A percentile compares a stretch with the other conserved stretches of the same genome.
Conservation (phyloP, 2,113 vertebrate species). For the Alaudala cheleensis region DNA sequence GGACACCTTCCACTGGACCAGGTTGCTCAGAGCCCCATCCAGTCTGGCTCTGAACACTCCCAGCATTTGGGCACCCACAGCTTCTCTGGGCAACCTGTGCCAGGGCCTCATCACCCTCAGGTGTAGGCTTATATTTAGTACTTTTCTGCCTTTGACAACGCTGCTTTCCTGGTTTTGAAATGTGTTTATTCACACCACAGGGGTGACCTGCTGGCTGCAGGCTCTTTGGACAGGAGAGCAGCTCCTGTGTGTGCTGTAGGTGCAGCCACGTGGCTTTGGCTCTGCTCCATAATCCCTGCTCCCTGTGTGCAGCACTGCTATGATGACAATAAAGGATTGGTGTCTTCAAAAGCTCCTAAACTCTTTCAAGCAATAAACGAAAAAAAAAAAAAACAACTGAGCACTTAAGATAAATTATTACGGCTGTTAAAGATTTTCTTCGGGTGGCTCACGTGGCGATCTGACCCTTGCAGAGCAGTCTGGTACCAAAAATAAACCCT, state of each 20-base stretch:
- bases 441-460: rapidly evolving
- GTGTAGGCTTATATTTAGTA: not conserved
- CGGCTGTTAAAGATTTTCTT: not conserved
- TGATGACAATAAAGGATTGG: not conserved
- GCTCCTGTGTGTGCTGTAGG: not conserved
- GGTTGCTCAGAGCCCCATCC: not conserved
- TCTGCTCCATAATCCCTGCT: not conserved
- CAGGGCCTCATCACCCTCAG: not conserved
- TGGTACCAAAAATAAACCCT: not conserved
- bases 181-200: not conserved
- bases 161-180: not conserved
- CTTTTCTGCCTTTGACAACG: not conserved
- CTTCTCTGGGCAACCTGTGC: not conserved
- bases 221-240: not conserved
- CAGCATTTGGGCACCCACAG: not conserved
- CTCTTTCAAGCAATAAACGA: not conserved
- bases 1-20: not conserved
- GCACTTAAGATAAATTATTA: not conserved
- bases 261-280: not conserved
- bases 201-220: not conserved
- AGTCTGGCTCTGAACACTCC: not conserved
- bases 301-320: not conserved
- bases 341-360: not conserved
- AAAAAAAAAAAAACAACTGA: not conserved
- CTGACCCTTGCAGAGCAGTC: not conserved